phyloP scores from a whole-genome alignment of 1,140 invertebrate species.

The Akabosia matsudoensis region DNA sequence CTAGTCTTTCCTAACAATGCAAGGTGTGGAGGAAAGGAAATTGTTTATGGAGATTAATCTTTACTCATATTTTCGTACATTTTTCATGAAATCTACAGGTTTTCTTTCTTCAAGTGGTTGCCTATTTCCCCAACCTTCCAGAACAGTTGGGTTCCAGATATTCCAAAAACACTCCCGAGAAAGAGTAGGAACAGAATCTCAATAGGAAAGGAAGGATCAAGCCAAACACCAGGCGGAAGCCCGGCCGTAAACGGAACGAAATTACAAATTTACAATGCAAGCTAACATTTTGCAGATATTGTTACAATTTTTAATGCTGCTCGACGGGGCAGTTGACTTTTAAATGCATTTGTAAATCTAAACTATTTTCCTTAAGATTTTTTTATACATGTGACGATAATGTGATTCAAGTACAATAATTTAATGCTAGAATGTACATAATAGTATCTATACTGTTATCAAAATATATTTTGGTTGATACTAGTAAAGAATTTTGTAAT shows the following conservation, averaged over 20 bases:
- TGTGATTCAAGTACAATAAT: too few relatives aligned
- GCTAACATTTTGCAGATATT: background rate
- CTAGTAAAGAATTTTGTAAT: too few relatives aligned
- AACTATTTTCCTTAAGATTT: too few relatives aligned
- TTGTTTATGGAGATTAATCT: background rate
- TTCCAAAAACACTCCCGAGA: background rate
- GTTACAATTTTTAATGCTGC: background rate
- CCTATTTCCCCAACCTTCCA: conserved; percentile 39
- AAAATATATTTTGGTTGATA: too few relatives aligned
- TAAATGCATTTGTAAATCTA: background rate
- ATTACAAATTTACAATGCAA: conserved; percentile 3
- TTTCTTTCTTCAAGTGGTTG: conserved; percentile 28
- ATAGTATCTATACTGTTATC: too few relatives aligned
- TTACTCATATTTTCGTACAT: too few relatives aligned
- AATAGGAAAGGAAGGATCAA: background rate
- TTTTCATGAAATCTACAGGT: background rate
- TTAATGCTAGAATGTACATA: too few relatives aligned
- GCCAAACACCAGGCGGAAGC: background rate
- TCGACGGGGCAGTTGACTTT: background rate
- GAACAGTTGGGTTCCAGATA: background rate
- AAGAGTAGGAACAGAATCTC: conserved; percentile 12
- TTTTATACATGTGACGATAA: too few relatives aligned
- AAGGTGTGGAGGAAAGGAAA: too few relatives aligned
- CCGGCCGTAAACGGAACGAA: background rate
- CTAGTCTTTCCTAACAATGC: too few relatives aligned